phyloP scores from a whole-genome alignment of 2,113 vertebrate species.

The Hiodon tergisus region DNA sequence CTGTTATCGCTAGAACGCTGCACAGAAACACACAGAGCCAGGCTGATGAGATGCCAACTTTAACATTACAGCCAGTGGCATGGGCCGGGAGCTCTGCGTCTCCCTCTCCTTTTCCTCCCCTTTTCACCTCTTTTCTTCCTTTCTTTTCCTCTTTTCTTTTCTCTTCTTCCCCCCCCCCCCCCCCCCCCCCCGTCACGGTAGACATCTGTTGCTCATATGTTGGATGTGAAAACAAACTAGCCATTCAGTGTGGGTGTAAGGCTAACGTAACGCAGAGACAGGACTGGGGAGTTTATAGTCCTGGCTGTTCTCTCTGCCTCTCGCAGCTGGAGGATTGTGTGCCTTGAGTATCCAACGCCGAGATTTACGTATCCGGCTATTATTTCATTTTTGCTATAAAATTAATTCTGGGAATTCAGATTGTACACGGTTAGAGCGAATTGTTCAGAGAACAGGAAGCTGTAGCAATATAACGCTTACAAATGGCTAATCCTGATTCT shows the following conservation, averaged over 20 bases:
- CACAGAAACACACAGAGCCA: constrained; percentile 23
- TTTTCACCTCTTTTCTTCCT: constrained; percentile 33
- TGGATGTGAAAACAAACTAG: constrained; percentile 31
- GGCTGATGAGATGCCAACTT: constrained; percentile 42
- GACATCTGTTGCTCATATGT: constrained; percentile 60
- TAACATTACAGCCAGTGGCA: constrained; percentile 39
- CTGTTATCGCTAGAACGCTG: constrained; percentile 42
- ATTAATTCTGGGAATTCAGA: constrained; percentile 47
- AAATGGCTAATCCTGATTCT: constrained; percentile 54
- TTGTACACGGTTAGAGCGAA: constrained; percentile 55
- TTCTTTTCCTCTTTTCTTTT: constrained; percentile 31
- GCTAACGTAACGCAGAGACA: constrained; percentile 37
- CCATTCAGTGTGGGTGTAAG: constrained; percentile 35
- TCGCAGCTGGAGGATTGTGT: too few relatives aligned
- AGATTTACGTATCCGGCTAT: not conserved
- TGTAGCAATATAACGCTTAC: constrained; percentile 51
- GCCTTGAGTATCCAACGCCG: too few relatives aligned
- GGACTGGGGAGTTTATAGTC: constrained; percentile 35
- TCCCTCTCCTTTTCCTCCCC: constrained; percentile 18
- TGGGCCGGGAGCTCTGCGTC: constrained; percentile 25
- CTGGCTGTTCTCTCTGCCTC: too few relatives aligned
- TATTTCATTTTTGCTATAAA: not conserved
- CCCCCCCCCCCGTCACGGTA: constrained; percentile 47
- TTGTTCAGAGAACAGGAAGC: constrained; percentile 54
- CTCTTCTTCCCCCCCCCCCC: constrained; percentile 15